Percentiles rank a stretch among this genome's conserved stretches.
These are phyloP conservation scores for Iphiclides podalirius DNA, from an alignment of 2,888 invertebrate species.

Conservation along the genomic window DNA sequence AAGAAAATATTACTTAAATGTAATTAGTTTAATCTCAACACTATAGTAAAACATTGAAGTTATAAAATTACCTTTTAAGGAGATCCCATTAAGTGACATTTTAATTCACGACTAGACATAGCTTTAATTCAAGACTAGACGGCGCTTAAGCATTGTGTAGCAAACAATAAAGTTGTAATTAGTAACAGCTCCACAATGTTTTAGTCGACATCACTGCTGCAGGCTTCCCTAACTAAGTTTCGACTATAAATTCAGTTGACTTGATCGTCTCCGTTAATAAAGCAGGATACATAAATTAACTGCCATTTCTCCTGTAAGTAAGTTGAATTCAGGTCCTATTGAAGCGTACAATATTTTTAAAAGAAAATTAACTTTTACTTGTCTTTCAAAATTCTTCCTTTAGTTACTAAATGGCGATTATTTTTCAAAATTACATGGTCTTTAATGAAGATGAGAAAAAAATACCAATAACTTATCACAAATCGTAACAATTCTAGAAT, in stretches of 20 bases:
- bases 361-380: no score
- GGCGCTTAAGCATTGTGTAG: slow-evolving; percentile 31
- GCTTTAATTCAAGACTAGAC: slow-evolving; percentile 22
- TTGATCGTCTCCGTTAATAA: slow-evolving; percentile 23
- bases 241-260: slow-evolving; percentile 31
- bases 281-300: slow-evolving; percentile 22
- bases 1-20: no score
- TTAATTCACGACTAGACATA: slow-evolving; percentile 14
- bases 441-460: no score
- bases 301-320: slow-evolving; percentile 2
- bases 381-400: no score
- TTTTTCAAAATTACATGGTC: no score
- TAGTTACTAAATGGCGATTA: no score
- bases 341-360: no score
- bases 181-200: slow-evolving; percentile 31
- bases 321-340: neutral
- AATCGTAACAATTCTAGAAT: no score
- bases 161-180: slow-evolving; percentile 47
- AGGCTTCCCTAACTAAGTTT: slow-evolving; percentile 29
- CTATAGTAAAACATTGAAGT: neutral
- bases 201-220: slow-evolving; percentile 30
- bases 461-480: no score
- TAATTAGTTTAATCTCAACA: no score
- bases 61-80: slow-evolving; percentile 17
- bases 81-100: no score